Percentiles rank a stretch among this genome's conserved stretches.
Conservation (phyloP, 2,113 vertebrate genomes). For the Spilogale gracilis region DNA sequence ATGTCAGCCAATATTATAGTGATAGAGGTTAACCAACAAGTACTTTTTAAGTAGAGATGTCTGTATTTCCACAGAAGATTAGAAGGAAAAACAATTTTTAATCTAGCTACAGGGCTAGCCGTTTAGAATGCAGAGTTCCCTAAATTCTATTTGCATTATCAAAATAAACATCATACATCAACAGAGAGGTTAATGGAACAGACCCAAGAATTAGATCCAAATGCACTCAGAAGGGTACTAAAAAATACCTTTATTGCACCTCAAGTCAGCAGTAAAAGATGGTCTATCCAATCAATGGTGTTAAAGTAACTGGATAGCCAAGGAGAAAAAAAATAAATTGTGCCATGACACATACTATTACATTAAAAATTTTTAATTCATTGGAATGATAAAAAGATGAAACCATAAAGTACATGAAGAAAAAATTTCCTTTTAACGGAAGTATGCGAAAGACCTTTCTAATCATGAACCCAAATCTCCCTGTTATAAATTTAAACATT, state of each 20-base stretch:
- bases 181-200: not conserved
- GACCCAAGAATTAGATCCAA: not conserved
- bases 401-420: not conserved
- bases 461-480: slow-evolving; percentile 4
- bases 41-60: not conserved
- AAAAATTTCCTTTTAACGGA: slow-evolving; percentile 12
- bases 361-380: not conserved
- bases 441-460: not conserved
- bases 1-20: not conserved
- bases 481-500: not conserved
- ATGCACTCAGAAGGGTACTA: not conserved
- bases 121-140: slow-evolving; percentile 14
- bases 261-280: not conserved
- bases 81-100: not conserved
- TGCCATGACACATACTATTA: not conserved
- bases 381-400: not conserved
- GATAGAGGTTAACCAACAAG: not conserved
- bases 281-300: not conserved
- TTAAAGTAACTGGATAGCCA: not conserved
- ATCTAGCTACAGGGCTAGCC: not conserved
- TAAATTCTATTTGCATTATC: not conserved
- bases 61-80: not conserved
- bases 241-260: not conserved
- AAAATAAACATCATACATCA: not conserved
- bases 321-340: not conserved